phyloP scores from a whole-genome alignment of 2,888 invertebrate species.

The Hirtodrosophila duncani region DNA sequence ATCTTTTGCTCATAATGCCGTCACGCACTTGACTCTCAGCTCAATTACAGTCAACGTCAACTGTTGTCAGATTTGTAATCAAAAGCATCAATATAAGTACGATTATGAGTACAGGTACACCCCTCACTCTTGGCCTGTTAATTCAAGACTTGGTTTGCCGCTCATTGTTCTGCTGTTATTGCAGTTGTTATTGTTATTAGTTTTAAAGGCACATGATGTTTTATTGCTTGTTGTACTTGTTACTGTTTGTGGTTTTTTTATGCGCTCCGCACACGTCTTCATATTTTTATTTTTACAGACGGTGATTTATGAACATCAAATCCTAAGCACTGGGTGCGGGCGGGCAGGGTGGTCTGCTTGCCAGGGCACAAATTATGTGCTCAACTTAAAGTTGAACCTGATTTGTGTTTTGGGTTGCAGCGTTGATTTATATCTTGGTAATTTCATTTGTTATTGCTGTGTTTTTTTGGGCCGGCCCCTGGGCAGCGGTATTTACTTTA shows the following conservation, averaged over 20 bases:
- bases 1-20: too few relatives aligned
- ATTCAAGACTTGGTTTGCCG: neutral
- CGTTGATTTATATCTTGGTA: slow-evolving; percentile 21
- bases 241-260: slow-evolving; percentile 39
- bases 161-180: slow-evolving; percentile 8
- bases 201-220: slow-evolving; percentile 14
- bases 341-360: too few relatives aligned
- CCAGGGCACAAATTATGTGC: slow-evolving; percentile 25
- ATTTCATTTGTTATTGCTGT: slow-evolving; percentile 23
- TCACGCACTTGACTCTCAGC: slow-evolving; percentile 20
- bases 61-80: slow-evolving; percentile 19
- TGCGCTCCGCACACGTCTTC: slow-evolving; percentile 45
- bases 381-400: slow-evolving; percentile 30
- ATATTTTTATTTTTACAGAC: slow-evolving; percentile 42
- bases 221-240: slow-evolving; percentile 2
- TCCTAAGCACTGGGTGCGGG: slow-evolving; percentile 29
- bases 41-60: slow-evolving; percentile 5
- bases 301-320: slow-evolving; percentile 50
- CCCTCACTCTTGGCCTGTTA: too few relatives aligned
- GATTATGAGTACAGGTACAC: slow-evolving; percentile 27
- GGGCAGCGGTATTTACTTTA: slow-evolving; percentile 25
- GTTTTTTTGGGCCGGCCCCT: slow-evolving; percentile 15
- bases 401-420: slow-evolving; percentile 28
- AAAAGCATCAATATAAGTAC: slow-evolving; percentile 12
- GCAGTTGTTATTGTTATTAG: slow-evolving; percentile 34